Base-by-base conservation (phyloP, 2,888 invertebrate genomes). In the Xanthorhoe designata region DNA sequence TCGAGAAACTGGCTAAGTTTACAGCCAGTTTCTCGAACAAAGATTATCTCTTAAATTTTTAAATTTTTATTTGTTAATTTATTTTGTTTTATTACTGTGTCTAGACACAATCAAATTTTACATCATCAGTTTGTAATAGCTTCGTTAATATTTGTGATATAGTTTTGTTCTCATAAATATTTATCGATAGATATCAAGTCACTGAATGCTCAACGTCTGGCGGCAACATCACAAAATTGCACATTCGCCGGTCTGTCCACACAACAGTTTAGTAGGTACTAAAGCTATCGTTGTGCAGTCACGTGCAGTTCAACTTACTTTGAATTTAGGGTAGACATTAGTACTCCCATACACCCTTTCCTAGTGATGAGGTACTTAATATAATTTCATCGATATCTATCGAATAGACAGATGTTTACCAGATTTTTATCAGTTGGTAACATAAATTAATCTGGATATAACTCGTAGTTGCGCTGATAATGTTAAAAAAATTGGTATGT, bases 251-350 rank as follows among this genome's bases (percentile, higher is more conserved):
- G 35, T 64, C 49, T 60, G 59, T 62, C 19, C 50, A 24, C 47
- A 47, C 55, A 19, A 15, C 47, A 63, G 45, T 15, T 45, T 15
- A 47, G 47, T 6, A 15, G 4, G 35, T 35, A 51, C 4, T 50
- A 61, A 32, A 54, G 15, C 15, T 47, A 51, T 47, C 52, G 56
- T 29, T 56, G 58, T 58, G 49, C 47, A 45, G 45, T 62, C 59
- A 67, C 55, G 49, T 67, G 66, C 63, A 61, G 19, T 67, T 38
- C 68, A 35, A 61, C 57, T 68, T 68, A 61, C 64, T 51, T 45
- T 56, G 53, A 45, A 61, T 64, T 29, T 35, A 61, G 35, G 57
- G 17, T 55, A 56, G 17, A 35, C 42, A 24, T 32, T 9, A 47
- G 35, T 63, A 52, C 35, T 55, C 50, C 55, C 59, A 19, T n/a